Evolutionary conservation across 2,113 vertebrate genomes (phyloP).

Genomic region (Pandion haliaetus): DNA sequence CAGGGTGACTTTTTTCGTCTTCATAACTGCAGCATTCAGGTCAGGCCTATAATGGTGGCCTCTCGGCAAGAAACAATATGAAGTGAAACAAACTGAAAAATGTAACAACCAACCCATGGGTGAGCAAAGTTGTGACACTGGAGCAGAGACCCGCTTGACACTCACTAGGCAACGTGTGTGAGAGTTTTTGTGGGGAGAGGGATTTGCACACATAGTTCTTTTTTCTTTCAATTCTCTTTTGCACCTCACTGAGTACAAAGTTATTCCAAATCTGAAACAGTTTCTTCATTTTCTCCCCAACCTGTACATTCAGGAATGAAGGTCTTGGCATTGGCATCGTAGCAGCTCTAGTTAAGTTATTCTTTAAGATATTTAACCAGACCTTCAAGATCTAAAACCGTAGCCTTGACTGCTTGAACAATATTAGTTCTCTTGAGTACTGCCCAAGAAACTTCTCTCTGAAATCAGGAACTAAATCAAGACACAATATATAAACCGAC

Average conservation of each 20-base stretch:
- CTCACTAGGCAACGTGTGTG: fast-evolving
- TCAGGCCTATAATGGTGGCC: slow-evolving; percentile 20
- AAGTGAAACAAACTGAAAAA: slow-evolving; percentile 40
- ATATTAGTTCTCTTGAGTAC: not conserved
- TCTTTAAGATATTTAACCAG: not conserved
- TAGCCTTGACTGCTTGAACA: not conserved
- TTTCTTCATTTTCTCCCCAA: not conserved
- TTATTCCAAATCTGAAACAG: not conserved
- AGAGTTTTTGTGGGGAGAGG: not conserved
- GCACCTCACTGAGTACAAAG: not conserved
- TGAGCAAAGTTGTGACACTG: not conserved
- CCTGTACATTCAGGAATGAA: not conserved
- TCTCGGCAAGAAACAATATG: not conserved
- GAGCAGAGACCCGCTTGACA: not conserved
- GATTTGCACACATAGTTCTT: not conserved
- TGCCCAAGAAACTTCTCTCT: not conserved
- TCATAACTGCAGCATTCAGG: slow-evolving; percentile 48
- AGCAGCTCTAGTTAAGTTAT: not conserved
- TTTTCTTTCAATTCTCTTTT: not conserved
- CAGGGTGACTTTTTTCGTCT: slow-evolving; percentile 50
- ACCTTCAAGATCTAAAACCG: not conserved
- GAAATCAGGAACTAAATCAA: not conserved
- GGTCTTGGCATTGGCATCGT: not conserved
- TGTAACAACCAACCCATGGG: not conserved
- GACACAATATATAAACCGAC: not conserved